phyloP scores from a whole-genome alignment of 2,113 vertebrate genomes.

The Pelodiscus sinensis region DNA sequence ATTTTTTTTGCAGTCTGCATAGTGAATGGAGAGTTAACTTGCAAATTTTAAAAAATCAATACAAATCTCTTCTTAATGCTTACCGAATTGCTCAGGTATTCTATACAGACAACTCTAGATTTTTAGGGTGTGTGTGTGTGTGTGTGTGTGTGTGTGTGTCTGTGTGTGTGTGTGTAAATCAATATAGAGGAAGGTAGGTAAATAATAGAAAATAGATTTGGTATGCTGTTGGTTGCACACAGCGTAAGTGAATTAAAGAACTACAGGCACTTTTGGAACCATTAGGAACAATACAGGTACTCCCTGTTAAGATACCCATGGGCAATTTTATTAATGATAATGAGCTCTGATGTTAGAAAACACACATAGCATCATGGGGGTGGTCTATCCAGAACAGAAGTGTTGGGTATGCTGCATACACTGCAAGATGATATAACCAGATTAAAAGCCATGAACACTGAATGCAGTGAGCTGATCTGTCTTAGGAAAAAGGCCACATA shows the following conservation, averaged over 20 bases:
- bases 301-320: background rate
- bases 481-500: background rate
- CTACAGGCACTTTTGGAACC: background rate
- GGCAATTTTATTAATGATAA: background rate
- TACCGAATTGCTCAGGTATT: background rate
- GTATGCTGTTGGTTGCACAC: background rate
- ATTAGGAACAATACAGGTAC: background rate
- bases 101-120: background rate
- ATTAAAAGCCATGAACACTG: background rate
- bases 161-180: background rate
- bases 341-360: background rate
- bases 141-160: background rate
- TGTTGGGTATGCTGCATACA: background rate
- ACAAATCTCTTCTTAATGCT: background rate
- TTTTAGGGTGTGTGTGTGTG: background rate
- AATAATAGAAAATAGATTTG: background rate
- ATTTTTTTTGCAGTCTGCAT: background rate
- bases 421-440: background rate
- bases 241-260: background rate
- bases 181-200: background rate
- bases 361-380: background rate
- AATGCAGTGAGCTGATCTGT: background rate
- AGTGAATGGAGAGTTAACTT: background rate
- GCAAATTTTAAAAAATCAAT: background rate
- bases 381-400: background rate